These are phyloP conservation scores for Syngnathoides biaculeatus DNA, from an alignment of 2,113 vertebrate species.

Conservation along the genomic window DNA sequence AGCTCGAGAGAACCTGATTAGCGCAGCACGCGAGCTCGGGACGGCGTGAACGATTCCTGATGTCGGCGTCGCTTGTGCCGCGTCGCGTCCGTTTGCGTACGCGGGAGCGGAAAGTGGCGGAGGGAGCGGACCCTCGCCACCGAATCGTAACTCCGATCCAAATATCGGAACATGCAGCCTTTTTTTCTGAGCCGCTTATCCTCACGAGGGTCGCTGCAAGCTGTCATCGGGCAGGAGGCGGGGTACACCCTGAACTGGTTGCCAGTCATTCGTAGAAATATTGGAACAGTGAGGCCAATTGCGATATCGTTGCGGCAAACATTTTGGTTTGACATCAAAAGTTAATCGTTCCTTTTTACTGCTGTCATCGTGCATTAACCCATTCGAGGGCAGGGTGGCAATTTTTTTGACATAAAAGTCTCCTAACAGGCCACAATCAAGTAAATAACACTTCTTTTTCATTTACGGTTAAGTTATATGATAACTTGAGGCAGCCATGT, in stretches of 20 bases:
- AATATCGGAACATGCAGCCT: not conserved
- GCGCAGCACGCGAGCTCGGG: constrained; percentile 9
- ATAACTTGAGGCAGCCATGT: too few species aligned
- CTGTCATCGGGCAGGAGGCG: too few species aligned
- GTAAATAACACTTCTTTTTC: too few species aligned
- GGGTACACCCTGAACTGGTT: too few species aligned
- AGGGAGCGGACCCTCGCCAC: constrained; percentile 25
- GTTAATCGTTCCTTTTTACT: not conserved
- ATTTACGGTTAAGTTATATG: too few species aligned
- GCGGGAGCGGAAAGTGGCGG: constrained; percentile 37
- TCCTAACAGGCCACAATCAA: too few species aligned
- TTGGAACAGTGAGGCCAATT: not conserved
- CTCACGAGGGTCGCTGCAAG: too few species aligned
- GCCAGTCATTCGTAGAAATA: too few species aligned
- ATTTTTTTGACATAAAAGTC: too few species aligned
- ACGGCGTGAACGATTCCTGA: constrained; percentile 45
- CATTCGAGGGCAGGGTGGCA: too few species aligned
- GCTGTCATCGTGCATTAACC: too few species aligned
- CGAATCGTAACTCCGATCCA: not conserved
- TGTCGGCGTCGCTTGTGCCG: constrained; percentile 10
- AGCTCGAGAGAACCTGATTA: constrained; percentile 17
- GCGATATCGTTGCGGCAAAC: not conserved
- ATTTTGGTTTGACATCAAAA: not conserved
- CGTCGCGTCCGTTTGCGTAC: not conserved
- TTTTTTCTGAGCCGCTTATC: too few species aligned